These are phyloP conservation scores for Phoenicopterus ruber DNA, from an alignment of 2,113 vertebrate species.

Conservation along the genomic window DNA sequence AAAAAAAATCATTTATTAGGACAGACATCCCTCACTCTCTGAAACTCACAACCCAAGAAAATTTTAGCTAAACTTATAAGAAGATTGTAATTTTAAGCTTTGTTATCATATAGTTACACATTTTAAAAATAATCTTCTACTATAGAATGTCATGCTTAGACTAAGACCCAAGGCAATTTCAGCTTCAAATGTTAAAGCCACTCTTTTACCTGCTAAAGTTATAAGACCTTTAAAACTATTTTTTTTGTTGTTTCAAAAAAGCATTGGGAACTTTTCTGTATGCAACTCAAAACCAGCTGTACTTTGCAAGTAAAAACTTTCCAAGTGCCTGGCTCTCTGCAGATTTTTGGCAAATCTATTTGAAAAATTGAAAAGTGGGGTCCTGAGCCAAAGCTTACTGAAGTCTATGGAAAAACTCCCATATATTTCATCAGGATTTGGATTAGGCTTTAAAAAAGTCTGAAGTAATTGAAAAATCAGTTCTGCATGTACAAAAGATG, in stretches of 20 bases:
- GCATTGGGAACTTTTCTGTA: background rate
- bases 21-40: background rate
- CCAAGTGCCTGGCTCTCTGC: slow-evolving; percentile 32
- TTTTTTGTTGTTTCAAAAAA: background rate
- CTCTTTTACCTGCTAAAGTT: background rate
- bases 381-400: slow-evolving; percentile 48
- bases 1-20: background rate
- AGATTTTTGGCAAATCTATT: slow-evolving; percentile 52
- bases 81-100: background rate
- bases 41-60: background rate
- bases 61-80: background rate
- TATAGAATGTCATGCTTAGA: background rate
- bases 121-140: background rate
- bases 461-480: slow-evolving; percentile 64
- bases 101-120: background rate
- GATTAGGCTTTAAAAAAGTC: slow-evolving; percentile 30
- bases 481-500: slow-evolving; percentile 16
- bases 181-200: background rate
- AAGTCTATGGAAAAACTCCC: slow-evolving; percentile 53
- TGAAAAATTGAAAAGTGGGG: slow-evolving; percentile 23
- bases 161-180: background rate
- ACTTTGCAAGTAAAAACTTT: slow-evolving; percentile 43
- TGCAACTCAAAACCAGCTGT: slow-evolving; percentile 45
- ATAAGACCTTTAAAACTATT: background rate
- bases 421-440: slow-evolving; percentile 60